A percentile compares a stretch with the other conserved stretches of the same genome.
Conservation (phyloP, 2,797 vertebrate species). For the Botia almorhae region DNA sequence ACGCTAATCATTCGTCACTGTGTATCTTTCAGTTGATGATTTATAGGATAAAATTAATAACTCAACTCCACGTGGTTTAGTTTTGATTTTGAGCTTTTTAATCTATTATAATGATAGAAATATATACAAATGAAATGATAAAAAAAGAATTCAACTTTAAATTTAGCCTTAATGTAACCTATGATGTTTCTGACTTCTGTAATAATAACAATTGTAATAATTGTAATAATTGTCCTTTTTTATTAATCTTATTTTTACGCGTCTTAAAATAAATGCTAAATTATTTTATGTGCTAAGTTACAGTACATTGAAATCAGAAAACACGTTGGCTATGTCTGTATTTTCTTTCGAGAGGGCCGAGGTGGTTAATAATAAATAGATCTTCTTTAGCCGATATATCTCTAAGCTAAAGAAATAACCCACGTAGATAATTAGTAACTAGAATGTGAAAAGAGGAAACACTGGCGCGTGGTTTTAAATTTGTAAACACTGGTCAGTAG, state of each 20-base stretch:
- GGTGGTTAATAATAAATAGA: slow-evolving; percentile 80
- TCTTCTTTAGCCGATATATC: slow-evolving; percentile 75
- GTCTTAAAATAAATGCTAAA: neutral
- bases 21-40: slow-evolving; percentile 99
- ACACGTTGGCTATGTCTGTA: slow-evolving; percentile 28
- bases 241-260: neutral
- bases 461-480: slow-evolving; percentile 77
- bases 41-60: slow-evolving; percentile 99
- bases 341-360: slow-evolving; percentile 56
- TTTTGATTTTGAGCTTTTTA: slow-evolving; percentile 72
- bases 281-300: neutral
- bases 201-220: neutral
- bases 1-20: slow-evolving; percentile 89
- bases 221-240: too few species aligned
- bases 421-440: slow-evolving; percentile 81
- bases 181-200: neutral
- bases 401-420: slow-evolving; percentile 76
- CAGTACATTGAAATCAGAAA: neutral
- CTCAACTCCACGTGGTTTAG: slow-evolving; percentile 89
- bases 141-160: neutral
- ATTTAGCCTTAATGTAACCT: neutral
- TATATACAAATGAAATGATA: neutral
- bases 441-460: slow-evolving; percentile 68
- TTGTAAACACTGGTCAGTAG: slow-evolving; percentile 64
- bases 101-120: slow-evolving; percentile 50